phyloP scores from a whole-genome alignment of 2,888 invertebrate genomes.

The Mythimna lalbum region DNA sequence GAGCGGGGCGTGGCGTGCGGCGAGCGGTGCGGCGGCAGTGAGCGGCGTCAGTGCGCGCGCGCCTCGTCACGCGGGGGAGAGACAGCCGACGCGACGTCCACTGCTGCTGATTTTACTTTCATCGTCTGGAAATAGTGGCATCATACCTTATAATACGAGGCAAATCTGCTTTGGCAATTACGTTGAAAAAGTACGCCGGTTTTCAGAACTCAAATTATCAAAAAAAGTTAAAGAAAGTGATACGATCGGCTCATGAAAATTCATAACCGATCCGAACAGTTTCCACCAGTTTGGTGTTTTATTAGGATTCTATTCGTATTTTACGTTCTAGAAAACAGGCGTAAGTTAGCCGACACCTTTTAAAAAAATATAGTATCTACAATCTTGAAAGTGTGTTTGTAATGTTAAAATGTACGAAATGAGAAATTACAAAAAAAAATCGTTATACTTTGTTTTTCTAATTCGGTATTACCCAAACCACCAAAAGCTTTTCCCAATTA shows the following conservation, averaged over 20 bases:
- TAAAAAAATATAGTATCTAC: constrained; percentile 3
- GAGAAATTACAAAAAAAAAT: constrained; percentile 3
- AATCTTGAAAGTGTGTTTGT: constrained; percentile 1
- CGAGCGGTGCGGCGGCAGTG: constrained; percentile 21
- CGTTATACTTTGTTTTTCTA: constrained; percentile 9
- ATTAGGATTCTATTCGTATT: not conserved
- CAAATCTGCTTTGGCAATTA: not conserved
- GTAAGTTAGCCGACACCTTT: not conserved
- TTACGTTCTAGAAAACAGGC: constrained; percentile 1
- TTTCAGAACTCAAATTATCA: not conserved
- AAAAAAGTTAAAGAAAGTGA: no score
- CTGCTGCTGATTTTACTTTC: constrained; percentile 91
- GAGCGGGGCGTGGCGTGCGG: constrained; percentile 16
- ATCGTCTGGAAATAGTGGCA: constrained; percentile 80
- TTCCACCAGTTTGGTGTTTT: not conserved
- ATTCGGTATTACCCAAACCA: constrained; percentile 54
- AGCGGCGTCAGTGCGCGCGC: constrained; percentile 78
- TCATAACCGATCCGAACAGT: not conserved
- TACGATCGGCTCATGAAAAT: not conserved
- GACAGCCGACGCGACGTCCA: constrained; percentile 92
- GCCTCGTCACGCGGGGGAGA: constrained; percentile 91
- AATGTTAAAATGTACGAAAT: constrained; percentile 24
- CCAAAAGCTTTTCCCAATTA: constrained; percentile 60
- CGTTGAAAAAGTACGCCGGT: not conserved
- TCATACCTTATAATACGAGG: not conserved